Percentiles rank a stretch among this genome's conserved stretches.
Evolutionary conservation across 2,888 invertebrate species (phyloP).

Genomic region (Lucinisca nassula): DNA sequence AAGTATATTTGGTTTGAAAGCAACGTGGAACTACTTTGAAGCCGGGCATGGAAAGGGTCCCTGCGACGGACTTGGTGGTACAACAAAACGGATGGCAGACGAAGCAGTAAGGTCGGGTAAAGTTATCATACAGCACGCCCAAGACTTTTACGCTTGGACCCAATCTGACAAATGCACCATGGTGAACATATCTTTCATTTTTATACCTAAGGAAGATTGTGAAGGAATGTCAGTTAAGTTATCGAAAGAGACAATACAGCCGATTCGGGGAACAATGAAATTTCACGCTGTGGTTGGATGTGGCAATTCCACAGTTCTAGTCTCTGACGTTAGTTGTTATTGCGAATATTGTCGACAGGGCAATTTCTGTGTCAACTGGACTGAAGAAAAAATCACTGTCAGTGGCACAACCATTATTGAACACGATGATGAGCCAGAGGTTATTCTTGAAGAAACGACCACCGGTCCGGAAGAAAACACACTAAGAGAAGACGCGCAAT

Average conservation of each 20-base stretch:
- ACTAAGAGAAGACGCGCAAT: too few species aligned
- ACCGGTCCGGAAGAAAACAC: too few species aligned
- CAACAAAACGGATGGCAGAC: conserved; percentile 42
- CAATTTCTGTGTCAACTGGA: too few species aligned
- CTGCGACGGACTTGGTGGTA: not conserved
- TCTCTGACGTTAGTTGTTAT: not conserved
- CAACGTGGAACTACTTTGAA: conserved; percentile 17
- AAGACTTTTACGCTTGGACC: conserved; percentile 36
- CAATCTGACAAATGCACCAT: not conserved
- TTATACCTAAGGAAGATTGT: not conserved
- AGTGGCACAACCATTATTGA: too few species aligned
- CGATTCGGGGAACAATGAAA: not conserved
- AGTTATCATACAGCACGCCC: conserved; percentile 32
- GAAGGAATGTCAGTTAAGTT: not conserved
- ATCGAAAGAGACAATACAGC: not conserved
- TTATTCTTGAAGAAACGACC: too few species aligned
- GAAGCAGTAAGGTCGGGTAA: conserved; percentile 42
- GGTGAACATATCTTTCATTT: not conserved
- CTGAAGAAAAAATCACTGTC: too few species aligned
- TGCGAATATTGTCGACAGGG: not conserved
- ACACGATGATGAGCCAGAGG: too few species aligned
- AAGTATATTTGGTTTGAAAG: not conserved
- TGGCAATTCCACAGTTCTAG: not conserved
- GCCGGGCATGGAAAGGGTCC: not conserved
- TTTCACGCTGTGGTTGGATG: not conserved